Base-by-base conservation (phyloP, 2,797 vertebrate genomes). In the Manis pentadactyla region DNA sequence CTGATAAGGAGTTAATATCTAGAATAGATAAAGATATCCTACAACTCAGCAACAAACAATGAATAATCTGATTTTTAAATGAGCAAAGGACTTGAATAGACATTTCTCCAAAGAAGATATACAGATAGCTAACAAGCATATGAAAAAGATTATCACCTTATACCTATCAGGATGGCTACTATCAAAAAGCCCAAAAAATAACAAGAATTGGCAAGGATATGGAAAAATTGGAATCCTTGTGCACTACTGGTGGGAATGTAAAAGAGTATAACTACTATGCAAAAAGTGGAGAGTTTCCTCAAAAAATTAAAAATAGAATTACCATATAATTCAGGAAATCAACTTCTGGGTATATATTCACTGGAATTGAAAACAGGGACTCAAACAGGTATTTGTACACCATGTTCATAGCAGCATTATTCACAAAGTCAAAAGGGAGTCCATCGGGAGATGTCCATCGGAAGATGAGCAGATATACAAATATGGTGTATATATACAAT, bases 21-120 rank as follows among this genome's bases (percentile, higher is more conserved):
- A 81, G 11, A 85, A 81, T n/a, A 74, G 27, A 82, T 42, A 74
- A 75, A 59, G 31, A 81, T 59, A 37, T 87, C 39, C 39, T n/a
- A 85, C 8, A 85, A 92, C 57, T 83, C 21, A 87, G 46, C 15
- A 86, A 77, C 18, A 51, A 39, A 75, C 11, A 49, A 78, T 25
- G 78, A 79, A 64, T 34, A 84, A 92, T 63, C 21, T 64, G 34
- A 84, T 64, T 39, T 63, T 53, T 53, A 92, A 92, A 92, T n/a
- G 25, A 37, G 51, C 55, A 87, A 93, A 95, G 8, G 13, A 90
- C 13, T 31, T 31, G 23, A 78, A 51, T 31, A 61, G 15, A 46
- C 31, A 34, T 27, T 37, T 82, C 37, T 61, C 74, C 49, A 82
- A 63, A 63, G 61, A 81, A 78, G 17, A 21, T 39, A 89, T 21